Base-by-base conservation (phyloP, 2,797 vertebrate species). In the Clarias pachynema region DNA sequence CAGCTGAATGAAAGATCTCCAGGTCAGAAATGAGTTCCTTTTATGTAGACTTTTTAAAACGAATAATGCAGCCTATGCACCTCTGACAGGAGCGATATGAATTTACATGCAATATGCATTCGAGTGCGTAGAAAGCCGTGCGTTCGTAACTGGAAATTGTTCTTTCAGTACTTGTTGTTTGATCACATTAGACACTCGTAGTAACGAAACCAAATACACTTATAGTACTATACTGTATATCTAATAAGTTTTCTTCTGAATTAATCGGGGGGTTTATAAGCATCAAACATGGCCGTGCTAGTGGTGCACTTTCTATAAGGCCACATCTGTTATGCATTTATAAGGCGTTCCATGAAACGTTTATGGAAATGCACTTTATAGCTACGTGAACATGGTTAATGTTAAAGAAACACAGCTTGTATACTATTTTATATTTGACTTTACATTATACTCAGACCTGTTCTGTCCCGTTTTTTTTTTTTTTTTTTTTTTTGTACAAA, bases 301-400 rank as follows among this genome's bases (percentile, higher is more conserved):
- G 37, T 74, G 79, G 59, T 77, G 84, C 84, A 68, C 20, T 65
- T 75, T 24, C 29, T 26, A n/a, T 60, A 34, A 5, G 31, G 31
- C 31, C 31, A 60, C 75, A 12, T 49, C 37, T 73, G 24, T 49
- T 15, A 49, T 73, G 40, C 37, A 29, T 80, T 66, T 29, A 63
- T 44, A 79, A 40, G 57, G 60, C 12, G 1, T n/a, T 62, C 57
- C 34, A 7, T 3, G 8, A 4, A 0, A 20, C 59, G 18, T 78
- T 44, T 16, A 73, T 73, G 70, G 60, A 34, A 60, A 62, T 78
- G 75, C 75, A 60, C 24, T 70, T 70, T 70, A 70, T 40, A 24
- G 31, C 20, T 22, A 9, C 2, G 5, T 20, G n/a, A 65, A 63
- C 9, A 66, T 31, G 29, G 0, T 6, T 14, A 34, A 31, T 20